Conservation (phyloP, 2,797 vertebrate species). For the Hemibagrus guttatus region DNA sequence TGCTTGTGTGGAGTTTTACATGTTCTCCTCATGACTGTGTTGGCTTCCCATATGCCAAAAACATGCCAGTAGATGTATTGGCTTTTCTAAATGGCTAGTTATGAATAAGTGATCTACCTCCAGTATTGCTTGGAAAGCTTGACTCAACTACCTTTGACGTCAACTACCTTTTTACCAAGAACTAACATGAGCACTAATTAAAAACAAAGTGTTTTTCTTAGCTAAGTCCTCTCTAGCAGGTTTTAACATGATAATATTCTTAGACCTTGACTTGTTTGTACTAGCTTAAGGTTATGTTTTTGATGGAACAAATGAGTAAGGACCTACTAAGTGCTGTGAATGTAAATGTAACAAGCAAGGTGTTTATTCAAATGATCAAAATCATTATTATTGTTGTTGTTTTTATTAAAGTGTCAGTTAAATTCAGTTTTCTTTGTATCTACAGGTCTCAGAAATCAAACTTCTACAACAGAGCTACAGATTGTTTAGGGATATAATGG, state of each 20-base stretch:
- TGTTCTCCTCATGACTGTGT: background rate
- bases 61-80: background rate
- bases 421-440: background rate
- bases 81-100: background rate
- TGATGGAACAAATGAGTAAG: background rate
- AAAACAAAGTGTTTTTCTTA: background rate
- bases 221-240: background rate
- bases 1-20: background rate
- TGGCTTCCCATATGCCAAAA: background rate
- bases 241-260: background rate
- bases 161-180: background rate
- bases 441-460: background rate
- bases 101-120: background rate
- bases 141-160: background rate
- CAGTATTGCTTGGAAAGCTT: background rate
- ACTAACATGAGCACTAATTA: background rate
- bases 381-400: background rate
- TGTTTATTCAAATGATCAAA: too few relatives aligned
- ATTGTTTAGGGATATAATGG: background rate
- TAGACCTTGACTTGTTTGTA: background rate
- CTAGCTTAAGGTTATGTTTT: background rate
- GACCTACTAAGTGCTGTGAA: too few relatives aligned
- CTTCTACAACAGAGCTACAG: background rate
- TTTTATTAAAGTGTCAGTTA: background rate
- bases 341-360: too few relatives aligned